Base-by-base conservation (phyloP, 1,140 invertebrate species). In the Rhyacophila brunnea region DNA sequence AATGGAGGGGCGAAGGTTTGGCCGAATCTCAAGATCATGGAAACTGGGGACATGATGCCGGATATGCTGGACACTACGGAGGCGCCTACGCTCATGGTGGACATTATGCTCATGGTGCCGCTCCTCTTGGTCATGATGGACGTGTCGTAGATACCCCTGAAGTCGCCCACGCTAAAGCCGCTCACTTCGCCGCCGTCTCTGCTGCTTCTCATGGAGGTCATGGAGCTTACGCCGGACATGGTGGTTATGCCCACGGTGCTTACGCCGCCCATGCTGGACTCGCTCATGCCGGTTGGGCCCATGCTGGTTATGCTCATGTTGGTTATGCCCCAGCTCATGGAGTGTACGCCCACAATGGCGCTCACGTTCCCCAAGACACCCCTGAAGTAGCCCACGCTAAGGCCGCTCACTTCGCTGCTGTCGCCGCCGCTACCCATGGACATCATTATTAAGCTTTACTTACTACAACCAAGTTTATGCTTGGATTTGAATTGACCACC, bases 321-420 rank as follows among this genome's bases (percentile, higher is more conserved):
- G 40, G 19, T 3, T 58, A 45, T 28, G 54, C 54, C 49, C 14
- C 45, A 11, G 58, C 18, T 23, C 60, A 57, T 58, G 61, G 61
- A 28, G 61, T 43, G 6, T 45, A 17, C 38, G 57, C 48, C 14
- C 11, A 40, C n/a, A 35, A 59, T 14, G 61, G 56, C 40, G 51
- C 40, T 20, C 54, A 58, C 42, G 42, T 44, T 44, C 42, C 42
- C 14, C 42, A 44, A 42, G 76, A 77, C 51, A 77, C 76, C 28
- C 48, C 74, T 49, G 75, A 78, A 63, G 75, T 77, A 65, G 74
- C 75, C 5, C 74, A 76, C 60, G 75, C 75, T 45, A 74, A 74
- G 55, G 75, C 75, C 59, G 74, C 74, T 54, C 74, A 78, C 69
- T 70, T 78, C 58, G 74, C 74, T 52, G 74, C 76, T 36, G 34